These are phyloP conservation scores for Helogale parvula DNA, from an alignment of 2,113 vertebrate species.

Conservation along the genomic window DNA sequence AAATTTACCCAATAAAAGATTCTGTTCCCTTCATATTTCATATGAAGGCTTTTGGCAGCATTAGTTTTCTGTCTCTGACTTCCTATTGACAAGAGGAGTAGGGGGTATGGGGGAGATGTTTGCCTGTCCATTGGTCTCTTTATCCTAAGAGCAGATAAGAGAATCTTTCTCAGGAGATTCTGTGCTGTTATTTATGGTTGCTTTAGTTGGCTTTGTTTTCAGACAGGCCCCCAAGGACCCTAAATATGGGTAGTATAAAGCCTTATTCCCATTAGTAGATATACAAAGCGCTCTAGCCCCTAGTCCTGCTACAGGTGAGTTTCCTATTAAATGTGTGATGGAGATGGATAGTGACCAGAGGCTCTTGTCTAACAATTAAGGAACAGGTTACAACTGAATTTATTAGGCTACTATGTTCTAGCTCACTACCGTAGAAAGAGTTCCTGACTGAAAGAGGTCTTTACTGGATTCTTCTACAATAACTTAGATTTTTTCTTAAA, in stretches of 20 bases:
- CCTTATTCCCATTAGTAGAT: background rate
- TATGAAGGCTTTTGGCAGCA: background rate
- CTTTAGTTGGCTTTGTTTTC: background rate
- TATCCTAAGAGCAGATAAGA: background rate
- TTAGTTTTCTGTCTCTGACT: background rate
- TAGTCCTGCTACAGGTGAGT: background rate
- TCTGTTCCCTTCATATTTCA: background rate
- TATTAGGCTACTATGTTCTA: background rate
- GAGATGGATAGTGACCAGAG: background rate
- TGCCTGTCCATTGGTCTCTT: background rate
- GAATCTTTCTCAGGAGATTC: background rate
- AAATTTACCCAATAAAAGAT: background rate
- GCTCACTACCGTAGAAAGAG: background rate
- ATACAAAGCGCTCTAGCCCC: background rate
- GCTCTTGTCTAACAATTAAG: background rate
- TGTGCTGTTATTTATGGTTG: background rate
- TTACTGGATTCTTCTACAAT: background rate
- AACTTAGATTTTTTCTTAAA: background rate
- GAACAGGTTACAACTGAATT: background rate
- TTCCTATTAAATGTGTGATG: background rate
- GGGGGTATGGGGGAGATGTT: accelerated
- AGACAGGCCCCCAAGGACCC: background rate
- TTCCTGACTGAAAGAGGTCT: background rate
- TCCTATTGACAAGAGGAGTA: background rate
- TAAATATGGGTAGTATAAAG: background rate